Conservation (phyloP, 1,140 invertebrate species). For the Drosophila insularis region DNA sequence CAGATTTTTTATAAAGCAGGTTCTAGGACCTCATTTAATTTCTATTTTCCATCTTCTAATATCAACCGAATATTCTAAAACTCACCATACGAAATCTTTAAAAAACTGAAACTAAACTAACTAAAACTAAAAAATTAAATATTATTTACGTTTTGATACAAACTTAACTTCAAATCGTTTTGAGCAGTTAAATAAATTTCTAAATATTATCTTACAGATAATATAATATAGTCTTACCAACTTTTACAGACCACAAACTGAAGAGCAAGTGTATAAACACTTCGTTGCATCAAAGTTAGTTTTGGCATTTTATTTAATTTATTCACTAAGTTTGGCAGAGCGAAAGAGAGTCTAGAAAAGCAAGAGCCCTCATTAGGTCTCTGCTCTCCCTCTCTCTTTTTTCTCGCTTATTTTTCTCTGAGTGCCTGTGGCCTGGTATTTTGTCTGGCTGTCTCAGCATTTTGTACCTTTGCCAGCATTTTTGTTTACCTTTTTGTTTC, state of each 20-base stretch:
- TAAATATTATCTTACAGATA: neutral
- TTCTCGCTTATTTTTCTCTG: slow-evolving; percentile 8
- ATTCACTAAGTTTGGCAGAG: slow-evolving; percentile 62
- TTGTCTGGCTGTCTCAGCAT: slow-evolving; percentile 37
- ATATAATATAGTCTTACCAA: neutral
- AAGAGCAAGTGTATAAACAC: neutral
- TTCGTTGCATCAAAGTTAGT: neutral
- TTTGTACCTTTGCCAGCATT: slow-evolving; percentile 72
- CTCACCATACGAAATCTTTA: too few relatives aligned
- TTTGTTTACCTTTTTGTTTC: slow-evolving; percentile 77
- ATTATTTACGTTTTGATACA: too few relatives aligned
- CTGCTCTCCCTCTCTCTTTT: slow-evolving; percentile 1
- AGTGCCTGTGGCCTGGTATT: neutral
- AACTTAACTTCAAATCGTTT: too few relatives aligned
- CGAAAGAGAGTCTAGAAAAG: slow-evolving; percentile 19
- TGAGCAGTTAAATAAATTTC: too few relatives aligned
- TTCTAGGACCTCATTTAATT: too few relatives aligned
- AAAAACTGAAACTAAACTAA: too few relatives aligned
- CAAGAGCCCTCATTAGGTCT: neutral
- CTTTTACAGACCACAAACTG: neutral
- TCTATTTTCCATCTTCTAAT: too few relatives aligned
- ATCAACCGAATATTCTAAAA: too few relatives aligned
- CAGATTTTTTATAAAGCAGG: too few relatives aligned
- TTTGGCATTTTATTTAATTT: slow-evolving; percentile 52
- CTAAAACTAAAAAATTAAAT: too few relatives aligned